phyloP scores from a whole-genome alignment of 2,888 invertebrate genomes.

The Lapara coniferarum region DNA sequence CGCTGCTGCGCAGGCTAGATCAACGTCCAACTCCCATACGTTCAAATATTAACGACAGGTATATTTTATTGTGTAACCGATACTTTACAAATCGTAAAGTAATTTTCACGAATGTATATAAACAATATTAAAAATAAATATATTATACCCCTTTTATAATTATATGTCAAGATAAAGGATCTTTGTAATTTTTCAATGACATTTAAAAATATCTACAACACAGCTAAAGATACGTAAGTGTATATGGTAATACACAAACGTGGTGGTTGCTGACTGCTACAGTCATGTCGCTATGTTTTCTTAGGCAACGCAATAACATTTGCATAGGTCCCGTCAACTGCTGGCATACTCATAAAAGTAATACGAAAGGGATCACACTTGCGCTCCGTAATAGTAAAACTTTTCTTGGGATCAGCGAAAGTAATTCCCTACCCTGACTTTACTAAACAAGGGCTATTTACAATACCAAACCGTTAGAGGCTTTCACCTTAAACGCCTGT shows the following conservation, averaged over 20 bases:
- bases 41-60: conserved; percentile 50
- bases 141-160: too few species aligned
- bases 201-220: too few species aligned
- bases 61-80: conserved; percentile 30
- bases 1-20: conserved; percentile 50
- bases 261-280: conserved; percentile 32
- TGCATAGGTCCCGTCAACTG: conserved; percentile 74
- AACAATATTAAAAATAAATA: neutral
- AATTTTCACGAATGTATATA: too few species aligned
- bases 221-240: neutral
- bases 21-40: conserved; percentile 45
- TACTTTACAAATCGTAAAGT: conserved; percentile 4
- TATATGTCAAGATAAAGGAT: too few species aligned
- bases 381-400: conserved; percentile 67
- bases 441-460: conserved; percentile 59
- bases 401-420: conserved; percentile 65
- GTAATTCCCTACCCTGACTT: conserved; percentile 62
- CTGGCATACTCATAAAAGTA: conserved; percentile 71
- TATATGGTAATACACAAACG: conserved; percentile 16
- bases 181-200: too few species aligned
- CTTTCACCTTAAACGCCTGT: neutral
- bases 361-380: conserved; percentile 72
- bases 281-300: conserved; percentile 54
- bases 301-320: conserved; percentile 73
- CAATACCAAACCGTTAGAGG: conserved; percentile 50